These are phyloP conservation scores for Sparus aurata DNA, from an alignment of 2,797 vertebrate genomes.

Conservation along the genomic window DNA sequence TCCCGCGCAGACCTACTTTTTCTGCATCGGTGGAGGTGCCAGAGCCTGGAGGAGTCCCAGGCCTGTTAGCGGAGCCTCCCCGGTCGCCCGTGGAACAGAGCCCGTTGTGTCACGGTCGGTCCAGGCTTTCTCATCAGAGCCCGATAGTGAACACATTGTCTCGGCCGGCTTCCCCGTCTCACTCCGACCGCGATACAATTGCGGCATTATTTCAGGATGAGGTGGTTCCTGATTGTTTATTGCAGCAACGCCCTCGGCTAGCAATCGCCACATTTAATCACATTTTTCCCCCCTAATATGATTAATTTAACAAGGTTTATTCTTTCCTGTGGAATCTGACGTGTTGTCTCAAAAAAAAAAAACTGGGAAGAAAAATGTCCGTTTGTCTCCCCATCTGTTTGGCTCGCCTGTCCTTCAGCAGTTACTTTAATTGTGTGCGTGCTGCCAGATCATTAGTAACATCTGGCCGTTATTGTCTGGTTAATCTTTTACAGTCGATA, in stretches of 20 bases:
- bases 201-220: slow-evolving; percentile 63
- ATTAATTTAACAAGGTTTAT: slow-evolving; percentile 53
- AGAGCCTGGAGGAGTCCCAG: slow-evolving; percentile 58
- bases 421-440: slow-evolving; percentile 5
- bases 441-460: slow-evolving; percentile 24
- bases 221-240: slow-evolving; percentile 46
- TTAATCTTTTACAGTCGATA: neutral
- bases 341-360: slow-evolving; percentile 26
- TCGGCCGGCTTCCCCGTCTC: slow-evolving; percentile 24
- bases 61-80: slow-evolving; percentile 63
- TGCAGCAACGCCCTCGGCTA: slow-evolving; percentile 25
- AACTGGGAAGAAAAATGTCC: slow-evolving; percentile 10
- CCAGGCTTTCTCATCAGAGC: slow-evolving; percentile 62
- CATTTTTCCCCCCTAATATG: slow-evolving; percentile 53
- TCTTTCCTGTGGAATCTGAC: slow-evolving; percentile 32
- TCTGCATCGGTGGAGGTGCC: slow-evolving; percentile 67
- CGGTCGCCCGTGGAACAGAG: slow-evolving; percentile 55
- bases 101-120: slow-evolving; percentile 54
- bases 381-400: slow-evolving; percentile 22
- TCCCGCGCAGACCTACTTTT: slow-evolving; percentile 72
- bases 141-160: slow-evolving; percentile 74
- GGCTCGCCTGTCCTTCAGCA: slow-evolving; percentile 15
- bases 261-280: slow-evolving; percentile 63
- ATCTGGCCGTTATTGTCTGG: slow-evolving; percentile 18
- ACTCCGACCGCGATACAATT: slow-evolving; percentile 67